Evolutionary conservation across 1,140 invertebrate species (phyloP).

Genomic region (Eurosta solidaginis): DNA sequence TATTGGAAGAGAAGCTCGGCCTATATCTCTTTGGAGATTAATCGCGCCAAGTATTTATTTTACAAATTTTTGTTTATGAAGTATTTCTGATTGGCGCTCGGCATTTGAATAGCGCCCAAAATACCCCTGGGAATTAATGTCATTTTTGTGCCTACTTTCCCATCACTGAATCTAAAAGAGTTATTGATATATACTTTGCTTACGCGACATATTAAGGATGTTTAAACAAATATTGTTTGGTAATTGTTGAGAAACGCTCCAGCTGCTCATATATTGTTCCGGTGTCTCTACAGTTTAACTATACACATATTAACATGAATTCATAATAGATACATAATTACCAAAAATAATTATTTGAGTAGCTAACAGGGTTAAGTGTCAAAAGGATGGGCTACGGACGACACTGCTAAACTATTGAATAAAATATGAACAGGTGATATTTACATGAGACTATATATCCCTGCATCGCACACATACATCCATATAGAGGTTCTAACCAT

Average conservation of each 20-base stretch:
- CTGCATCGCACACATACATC: not conserved
- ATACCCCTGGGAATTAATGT: too few relatives aligned
- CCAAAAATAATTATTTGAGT: conserved; percentile 16
- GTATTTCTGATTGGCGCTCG: too few relatives aligned
- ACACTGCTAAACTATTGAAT: not conserved
- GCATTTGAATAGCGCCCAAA: too few relatives aligned
- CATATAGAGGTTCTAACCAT: not conserved
- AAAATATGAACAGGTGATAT: not conserved
- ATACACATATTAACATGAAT: not conserved
- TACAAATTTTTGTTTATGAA: too few relatives aligned
- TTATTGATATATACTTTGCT: too few relatives aligned
- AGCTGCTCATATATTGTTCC: too few relatives aligned
- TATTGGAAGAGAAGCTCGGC: too few relatives aligned
- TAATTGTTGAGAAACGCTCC: not conserved
- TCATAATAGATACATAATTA: conserved; percentile 23
- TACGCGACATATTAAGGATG: too few relatives aligned
- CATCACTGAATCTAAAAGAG: too few relatives aligned
- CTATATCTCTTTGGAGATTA: too few relatives aligned
- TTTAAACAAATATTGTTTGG: not conserved
- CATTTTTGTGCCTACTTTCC: too few relatives aligned
- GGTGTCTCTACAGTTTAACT: not conserved
- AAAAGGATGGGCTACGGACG: conserved; percentile 28
- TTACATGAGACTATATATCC: not conserved
- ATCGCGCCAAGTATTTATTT: too few relatives aligned
- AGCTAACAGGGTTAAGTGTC: conserved; percentile 27